Conservation (phyloP, 2,113 vertebrate species). For the Cavia aperea region DNA sequence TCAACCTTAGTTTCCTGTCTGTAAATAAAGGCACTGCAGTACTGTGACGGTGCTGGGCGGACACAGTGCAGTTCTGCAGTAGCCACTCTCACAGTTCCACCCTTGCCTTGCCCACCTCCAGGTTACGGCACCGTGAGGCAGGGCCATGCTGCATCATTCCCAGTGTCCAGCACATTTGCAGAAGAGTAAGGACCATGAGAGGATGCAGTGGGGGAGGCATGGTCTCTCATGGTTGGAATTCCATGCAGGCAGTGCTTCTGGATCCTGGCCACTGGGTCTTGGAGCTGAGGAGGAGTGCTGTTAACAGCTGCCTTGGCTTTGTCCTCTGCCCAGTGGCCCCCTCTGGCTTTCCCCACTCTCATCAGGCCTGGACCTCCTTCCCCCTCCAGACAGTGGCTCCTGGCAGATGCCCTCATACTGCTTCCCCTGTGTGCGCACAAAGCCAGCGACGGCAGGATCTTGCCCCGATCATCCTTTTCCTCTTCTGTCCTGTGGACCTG, state of each 20-base stretch:
- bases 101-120: background rate
- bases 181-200: background rate
- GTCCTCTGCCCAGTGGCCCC: background rate
- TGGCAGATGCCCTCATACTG: background rate
- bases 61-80: too few relatives aligned
- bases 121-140: background rate
- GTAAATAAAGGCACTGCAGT: background rate
- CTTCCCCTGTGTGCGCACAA: background rate
- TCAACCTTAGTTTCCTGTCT: background rate
- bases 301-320: background rate
- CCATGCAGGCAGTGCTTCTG: background rate
- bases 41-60: background rate
- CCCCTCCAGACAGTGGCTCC: background rate
- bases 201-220: fast-evolving
- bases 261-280: background rate
- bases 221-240: background rate
- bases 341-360: background rate
- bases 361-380: background rate
- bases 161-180: background rate
- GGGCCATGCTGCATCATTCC: background rate
- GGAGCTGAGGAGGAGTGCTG: background rate
- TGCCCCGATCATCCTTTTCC: background rate
- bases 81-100: background rate
- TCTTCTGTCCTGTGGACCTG: background rate
- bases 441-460: background rate